These are phyloP conservation scores for Hydrochoerus hydrochaeris DNA, from an alignment of 2,113 vertebrate species.

Conservation along the genomic window DNA sequence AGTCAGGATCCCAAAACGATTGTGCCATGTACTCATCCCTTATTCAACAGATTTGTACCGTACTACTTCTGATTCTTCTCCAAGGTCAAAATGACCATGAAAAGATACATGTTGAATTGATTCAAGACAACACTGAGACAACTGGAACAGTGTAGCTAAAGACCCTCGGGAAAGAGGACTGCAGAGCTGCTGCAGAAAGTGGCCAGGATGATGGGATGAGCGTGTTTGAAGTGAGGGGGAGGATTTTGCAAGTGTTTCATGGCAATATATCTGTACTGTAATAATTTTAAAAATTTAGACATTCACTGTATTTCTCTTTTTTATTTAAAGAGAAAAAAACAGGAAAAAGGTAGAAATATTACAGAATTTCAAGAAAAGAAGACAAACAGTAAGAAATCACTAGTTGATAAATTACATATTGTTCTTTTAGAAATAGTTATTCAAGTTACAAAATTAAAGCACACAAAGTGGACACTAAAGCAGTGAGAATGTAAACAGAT, in stretches of 20 bases:
- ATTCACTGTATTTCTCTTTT: background rate
- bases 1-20: background rate
- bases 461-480: no score
- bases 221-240: background rate
- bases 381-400: no score
- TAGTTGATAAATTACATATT: no score
- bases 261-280: background rate
- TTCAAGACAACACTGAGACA: background rate
- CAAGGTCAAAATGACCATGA: background rate
- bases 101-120: background rate
- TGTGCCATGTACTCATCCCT: background rate
- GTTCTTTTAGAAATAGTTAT: no score
- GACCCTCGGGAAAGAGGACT: background rate
- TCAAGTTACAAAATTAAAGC: no score
- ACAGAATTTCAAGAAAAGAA: no score
- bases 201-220: background rate
- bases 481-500: no score
- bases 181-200: background rate
- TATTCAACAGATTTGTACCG: background rate
- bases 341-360: no score
- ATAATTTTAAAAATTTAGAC: background rate
- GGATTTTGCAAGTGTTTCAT: background rate
- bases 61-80: background rate
- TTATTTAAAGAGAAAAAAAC: no score
- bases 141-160: background rate